Conservation (phyloP, 2,888 invertebrate genomes). For the Nomada goodeniana region DNA sequence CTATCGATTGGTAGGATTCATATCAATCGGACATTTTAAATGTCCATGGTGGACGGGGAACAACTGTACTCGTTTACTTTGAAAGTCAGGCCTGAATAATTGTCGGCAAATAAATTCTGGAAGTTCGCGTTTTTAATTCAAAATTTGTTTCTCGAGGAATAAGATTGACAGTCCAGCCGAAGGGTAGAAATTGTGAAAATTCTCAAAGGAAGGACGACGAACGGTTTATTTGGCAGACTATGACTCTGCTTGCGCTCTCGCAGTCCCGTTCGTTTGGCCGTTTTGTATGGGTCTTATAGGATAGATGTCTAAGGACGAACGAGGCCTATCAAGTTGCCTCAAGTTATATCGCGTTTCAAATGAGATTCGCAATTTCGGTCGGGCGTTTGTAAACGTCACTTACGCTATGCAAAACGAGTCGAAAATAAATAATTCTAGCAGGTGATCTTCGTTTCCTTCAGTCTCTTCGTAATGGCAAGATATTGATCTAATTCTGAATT, state of each 20-base stretch:
- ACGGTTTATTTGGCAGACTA: neutral
- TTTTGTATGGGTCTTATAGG: neutral
- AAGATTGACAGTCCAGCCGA: neutral
- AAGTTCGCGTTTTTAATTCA: too few species aligned
- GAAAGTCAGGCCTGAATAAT: too few species aligned
- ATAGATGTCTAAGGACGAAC: constrained; percentile 20
- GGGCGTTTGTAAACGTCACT: neutral
- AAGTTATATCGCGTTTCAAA: constrained; percentile 29
- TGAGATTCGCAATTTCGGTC: constrained; percentile 9
- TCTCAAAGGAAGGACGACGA: neutral
- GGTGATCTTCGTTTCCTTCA: too few species aligned
- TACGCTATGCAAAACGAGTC: neutral
- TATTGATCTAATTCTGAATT: too few species aligned
- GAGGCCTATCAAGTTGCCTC: constrained; percentile 25
- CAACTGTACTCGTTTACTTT: too few species aligned
- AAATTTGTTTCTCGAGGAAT: neutral
- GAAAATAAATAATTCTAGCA: too few species aligned
- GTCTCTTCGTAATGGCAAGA: too few species aligned
- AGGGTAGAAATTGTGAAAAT: constrained; percentile 4
- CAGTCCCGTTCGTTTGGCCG: constrained; percentile 14
- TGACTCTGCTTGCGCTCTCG: too few species aligned
- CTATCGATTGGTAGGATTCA: too few species aligned
- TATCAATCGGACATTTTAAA: too few species aligned
- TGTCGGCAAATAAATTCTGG: neutral
- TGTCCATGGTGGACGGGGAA: too few species aligned